Evolutionary conservation across 2,113 vertebrate species (phyloP).

Genomic region (Lagopus leucura): DNA sequence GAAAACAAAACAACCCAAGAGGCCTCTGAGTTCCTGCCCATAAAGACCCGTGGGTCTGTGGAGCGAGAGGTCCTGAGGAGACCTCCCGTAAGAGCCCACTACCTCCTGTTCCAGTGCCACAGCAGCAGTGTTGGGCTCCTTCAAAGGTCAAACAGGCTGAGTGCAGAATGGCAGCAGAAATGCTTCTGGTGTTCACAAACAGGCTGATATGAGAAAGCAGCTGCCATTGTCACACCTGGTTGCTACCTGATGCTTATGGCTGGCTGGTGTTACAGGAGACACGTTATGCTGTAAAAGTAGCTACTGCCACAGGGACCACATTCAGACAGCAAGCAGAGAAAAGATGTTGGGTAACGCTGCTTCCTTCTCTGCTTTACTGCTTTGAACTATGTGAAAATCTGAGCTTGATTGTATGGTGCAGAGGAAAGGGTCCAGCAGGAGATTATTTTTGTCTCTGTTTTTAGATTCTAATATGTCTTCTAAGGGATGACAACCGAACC

Average conservation of each 20-base stretch:
- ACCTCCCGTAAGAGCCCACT: neutral
- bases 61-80: neutral
- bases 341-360: neutral
- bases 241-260: neutral
- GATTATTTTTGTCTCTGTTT: neutral
- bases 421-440: neutral
- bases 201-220: neutral
- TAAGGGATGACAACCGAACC: neutral
- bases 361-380: neutral
- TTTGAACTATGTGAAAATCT: rapidly evolving
- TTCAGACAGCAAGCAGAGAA: neutral
- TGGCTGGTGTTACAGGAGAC: neutral
- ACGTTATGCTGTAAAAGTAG: neutral
- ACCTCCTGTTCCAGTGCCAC: neutral
- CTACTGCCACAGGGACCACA: neutral
- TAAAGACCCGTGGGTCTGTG: neutral
- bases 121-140: neutral
- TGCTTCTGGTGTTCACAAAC: neutral
- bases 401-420: neutral
- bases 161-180: neutral
- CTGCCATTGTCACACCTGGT: neutral
- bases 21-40: constrained; percentile 1
- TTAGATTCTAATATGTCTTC: neutral
- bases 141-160: neutral
- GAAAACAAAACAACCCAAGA: constrained; percentile 37